These are phyloP conservation scores for Adineta ricciae DNA, from an alignment of 2,888 invertebrate genomes.

Conservation along the genomic window DNA sequence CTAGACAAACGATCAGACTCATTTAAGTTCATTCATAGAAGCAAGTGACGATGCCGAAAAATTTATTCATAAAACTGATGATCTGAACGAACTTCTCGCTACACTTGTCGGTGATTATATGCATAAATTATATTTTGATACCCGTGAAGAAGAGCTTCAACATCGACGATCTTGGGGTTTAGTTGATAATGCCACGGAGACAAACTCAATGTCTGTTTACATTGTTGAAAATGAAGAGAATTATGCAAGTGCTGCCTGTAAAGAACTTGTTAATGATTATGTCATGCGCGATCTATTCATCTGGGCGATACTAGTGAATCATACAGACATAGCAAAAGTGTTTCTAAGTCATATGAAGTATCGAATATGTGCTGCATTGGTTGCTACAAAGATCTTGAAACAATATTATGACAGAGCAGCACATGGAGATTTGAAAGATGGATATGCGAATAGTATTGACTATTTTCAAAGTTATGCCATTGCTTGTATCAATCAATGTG, in stretches of 20 bases:
- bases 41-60: too few relatives aligned
- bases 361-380: conserved; percentile 10
- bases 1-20: neutral
- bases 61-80: neutral
- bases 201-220: neutral
- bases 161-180: neutral
- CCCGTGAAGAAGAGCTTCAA: neutral
- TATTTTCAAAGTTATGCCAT: neutral
- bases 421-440: neutral
- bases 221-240: neutral
- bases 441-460: neutral
- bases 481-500: neutral
- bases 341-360: neutral
- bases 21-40: neutral
- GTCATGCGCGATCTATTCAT: neutral
- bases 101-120: neutral
- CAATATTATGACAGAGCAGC: neutral
- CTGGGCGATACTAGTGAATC: neutral
- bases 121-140: neutral
- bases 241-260: neutral
- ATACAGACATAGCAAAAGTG: neutral
- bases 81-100: neutral
- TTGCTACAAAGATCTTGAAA: conserved; percentile 15
- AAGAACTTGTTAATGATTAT: neutral
- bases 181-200: too few relatives aligned